Conservation (phyloP, 2,113 vertebrate genomes). For the Limnothrissa miodon region DNA sequence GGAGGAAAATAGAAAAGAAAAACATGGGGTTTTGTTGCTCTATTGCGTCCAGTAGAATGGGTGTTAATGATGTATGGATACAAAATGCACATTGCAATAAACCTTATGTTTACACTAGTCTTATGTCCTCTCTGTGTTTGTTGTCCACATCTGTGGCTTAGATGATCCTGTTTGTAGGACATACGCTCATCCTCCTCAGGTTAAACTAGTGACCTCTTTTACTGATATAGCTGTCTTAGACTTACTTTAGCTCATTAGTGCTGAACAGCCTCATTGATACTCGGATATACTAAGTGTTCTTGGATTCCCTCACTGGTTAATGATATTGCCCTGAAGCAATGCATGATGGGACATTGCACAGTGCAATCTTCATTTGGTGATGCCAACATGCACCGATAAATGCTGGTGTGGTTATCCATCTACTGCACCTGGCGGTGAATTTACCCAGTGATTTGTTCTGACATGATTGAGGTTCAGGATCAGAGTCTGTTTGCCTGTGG, state of each 20-base stretch:
- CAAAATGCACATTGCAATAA: slow-evolving; percentile 80
- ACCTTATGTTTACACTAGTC: slow-evolving; percentile 75
- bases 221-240: background rate
- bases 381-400: too few species aligned
- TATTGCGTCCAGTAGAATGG: slow-evolving; percentile 65
- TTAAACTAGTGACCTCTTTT: background rate
- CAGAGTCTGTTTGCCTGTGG: background rate
- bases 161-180: background rate
- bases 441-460: background rate
- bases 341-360: too few species aligned
- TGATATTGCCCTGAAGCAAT: too few species aligned
- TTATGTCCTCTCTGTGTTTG: background rate
- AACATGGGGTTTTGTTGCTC: slow-evolving; percentile 68
- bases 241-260: background rate
- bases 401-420: too few species aligned
- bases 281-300: background rate
- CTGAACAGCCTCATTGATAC: background rate
- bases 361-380: too few species aligned
- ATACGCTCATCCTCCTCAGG: background rate
- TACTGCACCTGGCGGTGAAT: too few species aligned
- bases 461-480: background rate
- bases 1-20: slow-evolving; percentile 43
- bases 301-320: too few species aligned
- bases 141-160: background rate
- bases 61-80: slow-evolving; percentile 71